Base-by-base conservation (phyloP, 2,888 invertebrate species). In the Celastrina argiolus region DNA sequence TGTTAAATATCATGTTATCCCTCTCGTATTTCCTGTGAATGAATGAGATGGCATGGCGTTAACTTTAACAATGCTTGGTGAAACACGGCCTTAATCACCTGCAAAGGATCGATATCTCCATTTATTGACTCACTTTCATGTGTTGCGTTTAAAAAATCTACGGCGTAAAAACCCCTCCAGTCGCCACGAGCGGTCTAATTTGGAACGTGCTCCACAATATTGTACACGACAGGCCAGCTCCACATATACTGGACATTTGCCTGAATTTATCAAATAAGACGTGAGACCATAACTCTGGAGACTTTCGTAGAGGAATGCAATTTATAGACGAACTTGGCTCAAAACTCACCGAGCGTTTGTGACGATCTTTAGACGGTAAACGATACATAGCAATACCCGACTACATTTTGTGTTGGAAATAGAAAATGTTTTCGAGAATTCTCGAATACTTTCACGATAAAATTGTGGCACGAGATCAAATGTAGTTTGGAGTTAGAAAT, bases 241-340 rank as follows among this genome's bases (percentile, higher is more conserved):
- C 74, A 68, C 65, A 8, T 69, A 75, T 66, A 72, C 70, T 78
- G 81, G 81, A 65, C 70, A 61, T 73, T 76, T 76, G 81, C 76
- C 76, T 78, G 80, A 81, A 84, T 85, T 81, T 83, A 85, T 87
- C 87, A 85, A 84, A 82, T 74, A 77, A 73, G 82, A 85, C 82
- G 76, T 75, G 74, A 75, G 75, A 80, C 84, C 72, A 87, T 88
- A 88, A 82, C 76, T 88, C 84, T 84, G 72, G 72, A 69, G 75
- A 75, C 74, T 72, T 77, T 79, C 78, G 76, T 76, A 73, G 75
- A 76, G 83, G 85, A 85, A 88, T 88, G 85, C 81, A 80, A 86
- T 88, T 85, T 85, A 78, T 85, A 83, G 79, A 76, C 80, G 81
- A 81, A 80, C 81, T 83, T 78, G 81, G 81, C 79, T 81, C 78